phyloP scores from a whole-genome alignment of 2,888 invertebrate genomes.

The Ectobius pallidus region DNA sequence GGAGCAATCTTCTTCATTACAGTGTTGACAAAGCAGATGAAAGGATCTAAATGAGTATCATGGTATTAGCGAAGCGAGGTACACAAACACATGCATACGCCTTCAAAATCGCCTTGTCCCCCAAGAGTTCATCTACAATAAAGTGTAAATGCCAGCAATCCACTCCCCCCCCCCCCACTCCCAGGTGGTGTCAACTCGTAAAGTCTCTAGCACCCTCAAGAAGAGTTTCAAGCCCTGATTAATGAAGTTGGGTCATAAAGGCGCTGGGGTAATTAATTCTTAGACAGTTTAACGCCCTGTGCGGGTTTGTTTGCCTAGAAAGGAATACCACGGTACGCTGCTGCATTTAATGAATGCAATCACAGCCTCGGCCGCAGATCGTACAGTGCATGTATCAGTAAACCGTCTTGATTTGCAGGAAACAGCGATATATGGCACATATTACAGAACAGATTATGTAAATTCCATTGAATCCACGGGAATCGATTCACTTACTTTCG shows the following conservation, averaged over 20 bases:
- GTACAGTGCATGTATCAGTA: too few species aligned
- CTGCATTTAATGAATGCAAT: too few species aligned
- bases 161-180: conserved; percentile 1
- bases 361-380: too few species aligned
- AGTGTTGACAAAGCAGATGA: not conserved
- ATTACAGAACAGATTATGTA: too few species aligned
- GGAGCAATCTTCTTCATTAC: conserved; percentile 11
- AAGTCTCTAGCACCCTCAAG: conserved; percentile 17
- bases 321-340: too few species aligned
- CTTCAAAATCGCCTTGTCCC: not conserved
- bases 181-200: conserved; percentile 37
- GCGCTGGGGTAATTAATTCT: conserved; percentile 37
- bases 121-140: conserved; percentile 15
- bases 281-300: conserved; percentile 34
- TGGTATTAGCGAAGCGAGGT: conserved; percentile 1
- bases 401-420: too few species aligned
- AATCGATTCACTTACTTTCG: too few species aligned
- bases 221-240: conserved; percentile 35
- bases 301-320: not conserved
- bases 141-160: conserved; percentile 31
- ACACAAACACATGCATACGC: too few species aligned
- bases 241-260: conserved; percentile 40
- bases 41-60: conserved; percentile 8
- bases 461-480: too few species aligned
- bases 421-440: too few species aligned